Evolutionary conservation across 2,113 vertebrate genomes (phyloP).

Genomic region (Erinaceus europaeus): DNA sequence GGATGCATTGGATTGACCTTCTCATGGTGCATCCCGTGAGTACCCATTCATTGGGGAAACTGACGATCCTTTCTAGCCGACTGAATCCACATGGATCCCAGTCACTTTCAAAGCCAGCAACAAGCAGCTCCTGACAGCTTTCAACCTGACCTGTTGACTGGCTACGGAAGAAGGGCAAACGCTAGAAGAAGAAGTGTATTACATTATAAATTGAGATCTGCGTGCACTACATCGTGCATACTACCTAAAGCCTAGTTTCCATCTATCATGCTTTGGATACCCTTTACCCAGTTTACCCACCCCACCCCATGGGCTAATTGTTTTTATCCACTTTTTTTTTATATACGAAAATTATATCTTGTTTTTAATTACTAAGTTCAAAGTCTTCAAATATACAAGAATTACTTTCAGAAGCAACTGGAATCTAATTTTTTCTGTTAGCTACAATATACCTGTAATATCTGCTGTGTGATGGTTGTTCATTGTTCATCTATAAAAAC

Average conservation of each 20-base stretch:
- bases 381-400: slow-evolving; percentile 20
- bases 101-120: too few relatives aligned
- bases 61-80: too few relatives aligned
- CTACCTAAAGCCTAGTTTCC: not conserved
- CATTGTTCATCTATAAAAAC: not conserved
- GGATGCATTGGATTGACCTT: too few relatives aligned
- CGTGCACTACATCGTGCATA: not conserved
- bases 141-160: too few relatives aligned
- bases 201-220: not conserved
- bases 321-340: slow-evolving; percentile 17
- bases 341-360: not conserved
- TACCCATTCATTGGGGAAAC: too few relatives aligned
- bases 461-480: not conserved
- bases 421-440: not conserved
- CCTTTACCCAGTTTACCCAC: not conserved
- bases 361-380: slow-evolving; percentile 11
- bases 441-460: slow-evolving; percentile 26
- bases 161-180: too few relatives aligned
- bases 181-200: too few relatives aligned
- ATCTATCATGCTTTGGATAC: not conserved
- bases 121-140: too few relatives aligned
- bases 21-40: too few relatives aligned
- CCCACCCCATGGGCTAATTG: not conserved
- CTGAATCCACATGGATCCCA: too few relatives aligned
- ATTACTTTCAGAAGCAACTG: slow-evolving; percentile 41